Evolutionary conservation across 1,140 invertebrate species (phyloP).

Genomic region (Nylanderia fulva): DNA sequence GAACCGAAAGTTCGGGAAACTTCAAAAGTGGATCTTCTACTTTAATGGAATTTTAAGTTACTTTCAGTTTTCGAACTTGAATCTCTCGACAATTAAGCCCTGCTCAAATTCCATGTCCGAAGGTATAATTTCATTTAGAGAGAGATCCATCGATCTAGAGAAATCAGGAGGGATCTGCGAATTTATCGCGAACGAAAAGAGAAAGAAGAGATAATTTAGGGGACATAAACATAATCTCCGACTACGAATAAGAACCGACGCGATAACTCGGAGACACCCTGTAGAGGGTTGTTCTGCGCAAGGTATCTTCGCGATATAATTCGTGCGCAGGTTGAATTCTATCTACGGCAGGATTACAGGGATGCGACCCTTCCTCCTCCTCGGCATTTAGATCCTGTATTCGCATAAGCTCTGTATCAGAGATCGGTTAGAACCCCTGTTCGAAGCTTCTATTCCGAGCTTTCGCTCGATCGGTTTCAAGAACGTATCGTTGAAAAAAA

Average conservation of each 20-base stretch:
- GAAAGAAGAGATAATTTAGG: background rate
- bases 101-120: slow-evolving; percentile 5
- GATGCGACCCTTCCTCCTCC: background rate
- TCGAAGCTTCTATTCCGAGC: slow-evolving; percentile 34
- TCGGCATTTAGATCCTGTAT: background rate
- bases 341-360: background rate
- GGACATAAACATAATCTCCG: background rate
- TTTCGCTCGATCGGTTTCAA: slow-evolving; percentile 47
- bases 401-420: background rate
- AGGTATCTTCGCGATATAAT: background rate
- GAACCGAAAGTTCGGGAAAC: background rate
- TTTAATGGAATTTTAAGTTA: slow-evolving; percentile 24
- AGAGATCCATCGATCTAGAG: background rate
- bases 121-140: background rate
- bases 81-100: background rate
- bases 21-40: background rate
- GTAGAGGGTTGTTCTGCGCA: background rate
- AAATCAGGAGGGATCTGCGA: background rate
- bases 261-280: background rate
- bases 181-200: background rate
- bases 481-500: slow-evolving; percentile 54
- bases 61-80: slow-evolving; percentile 10
- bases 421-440: slow-evolving; percentile 8
- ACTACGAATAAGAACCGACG: too few species aligned
- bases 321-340: background rate